A percentile compares a stretch with the other conserved stretches of the same genome.
Conservation (phyloP, 2,113 vertebrate genomes). For the Neotragus pygmaeus region DNA sequence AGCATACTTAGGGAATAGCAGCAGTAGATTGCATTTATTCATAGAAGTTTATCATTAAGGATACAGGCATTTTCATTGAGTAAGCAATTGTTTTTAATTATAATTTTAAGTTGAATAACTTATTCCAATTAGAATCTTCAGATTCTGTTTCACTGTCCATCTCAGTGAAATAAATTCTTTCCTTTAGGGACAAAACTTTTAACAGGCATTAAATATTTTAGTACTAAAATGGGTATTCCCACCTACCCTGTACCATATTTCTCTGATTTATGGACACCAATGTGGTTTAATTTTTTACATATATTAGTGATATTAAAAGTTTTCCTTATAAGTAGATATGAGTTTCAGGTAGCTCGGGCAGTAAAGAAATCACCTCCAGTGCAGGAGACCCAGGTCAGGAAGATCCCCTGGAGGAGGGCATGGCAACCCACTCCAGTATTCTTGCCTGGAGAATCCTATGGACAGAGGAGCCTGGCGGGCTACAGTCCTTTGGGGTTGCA, state of each 20-base stretch:
- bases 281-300: background rate
- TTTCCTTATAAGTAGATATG: background rate
- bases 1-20: background rate
- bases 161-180: background rate
- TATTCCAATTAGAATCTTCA: background rate
- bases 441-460: background rate
- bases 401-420: background rate
- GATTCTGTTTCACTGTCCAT: background rate
- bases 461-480: background rate
- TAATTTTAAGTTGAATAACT: constrained; percentile 35
- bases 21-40: background rate
- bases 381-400: background rate
- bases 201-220: background rate
- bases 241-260: background rate
- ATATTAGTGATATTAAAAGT: background rate
- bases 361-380: background rate
- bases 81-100: background rate
- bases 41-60: background rate
- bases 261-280: background rate
- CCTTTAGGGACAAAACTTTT: background rate
- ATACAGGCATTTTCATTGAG: background rate
- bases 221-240: background rate
- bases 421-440: background rate
- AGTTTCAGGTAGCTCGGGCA: background rate
- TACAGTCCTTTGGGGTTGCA: background rate